These are phyloP conservation scores for Sebastes nivosus DNA, from an alignment of 2,797 vertebrate species.

Conservation along the genomic window DNA sequence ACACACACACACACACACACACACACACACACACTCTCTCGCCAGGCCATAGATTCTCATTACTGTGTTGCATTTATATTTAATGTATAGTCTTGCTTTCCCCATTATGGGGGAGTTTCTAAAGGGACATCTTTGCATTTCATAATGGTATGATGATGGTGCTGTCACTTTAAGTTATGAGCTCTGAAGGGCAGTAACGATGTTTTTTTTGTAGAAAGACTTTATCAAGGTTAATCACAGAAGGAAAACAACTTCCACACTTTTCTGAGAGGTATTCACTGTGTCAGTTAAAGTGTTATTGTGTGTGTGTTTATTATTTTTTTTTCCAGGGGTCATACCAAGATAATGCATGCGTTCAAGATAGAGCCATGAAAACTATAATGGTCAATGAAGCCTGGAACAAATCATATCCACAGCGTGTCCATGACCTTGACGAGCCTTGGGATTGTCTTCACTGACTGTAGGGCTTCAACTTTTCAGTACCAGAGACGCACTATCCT, in stretches of 20 bases:
- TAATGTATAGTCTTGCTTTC: not conserved
- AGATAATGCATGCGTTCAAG: conserved; percentile 3
- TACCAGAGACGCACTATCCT: not conserved
- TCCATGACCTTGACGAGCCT: conserved; percentile 19
- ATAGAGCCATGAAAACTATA: conserved; percentile 19
- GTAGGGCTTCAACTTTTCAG: not conserved
- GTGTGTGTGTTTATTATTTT: not conserved
- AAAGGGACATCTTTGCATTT: not conserved
- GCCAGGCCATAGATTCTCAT: not conserved
- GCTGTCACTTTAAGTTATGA: not conserved
- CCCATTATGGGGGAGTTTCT: not conserved
- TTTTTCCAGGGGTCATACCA: not conserved
- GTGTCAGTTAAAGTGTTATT: not conserved
- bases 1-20: not conserved
- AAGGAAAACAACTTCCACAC: conserved; percentile 18
- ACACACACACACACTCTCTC: not conserved
- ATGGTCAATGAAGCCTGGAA: conserved; percentile 24
- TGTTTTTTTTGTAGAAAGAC: not conserved
- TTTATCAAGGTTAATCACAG: not conserved
- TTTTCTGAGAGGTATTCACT: conserved; percentile 3
- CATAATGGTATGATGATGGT: no score
- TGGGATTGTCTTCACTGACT: not conserved
- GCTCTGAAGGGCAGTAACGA: not conserved
- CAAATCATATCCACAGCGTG: conserved; percentile 7
- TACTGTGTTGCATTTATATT: not conserved